Percentiles rank a stretch among this genome's conserved stretches.
Evolutionary conservation across 1,140 invertebrate genomes (phyloP).

Genomic region (Caenorhabditis brenneri): DNA sequence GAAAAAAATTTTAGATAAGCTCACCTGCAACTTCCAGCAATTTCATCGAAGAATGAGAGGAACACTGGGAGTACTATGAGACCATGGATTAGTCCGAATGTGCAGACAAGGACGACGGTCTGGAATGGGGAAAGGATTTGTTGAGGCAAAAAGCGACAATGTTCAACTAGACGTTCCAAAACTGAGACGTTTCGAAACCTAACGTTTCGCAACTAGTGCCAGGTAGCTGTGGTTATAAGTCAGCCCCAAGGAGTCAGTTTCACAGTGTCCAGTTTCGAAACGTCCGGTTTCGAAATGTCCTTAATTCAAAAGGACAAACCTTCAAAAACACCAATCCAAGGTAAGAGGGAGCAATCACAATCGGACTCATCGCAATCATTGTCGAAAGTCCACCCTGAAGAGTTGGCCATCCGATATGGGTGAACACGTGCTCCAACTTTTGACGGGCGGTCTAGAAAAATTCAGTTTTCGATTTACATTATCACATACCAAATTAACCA

Average conservation of each 20-base stretch:
- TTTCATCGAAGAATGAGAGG: slow-evolving; percentile 35
- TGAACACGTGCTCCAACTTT: slow-evolving; percentile 55
- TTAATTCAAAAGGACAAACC: neutral
- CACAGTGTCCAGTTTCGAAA: too few species aligned
- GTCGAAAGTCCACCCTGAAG: slow-evolving; percentile 56
- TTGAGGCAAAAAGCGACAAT: too few species aligned
- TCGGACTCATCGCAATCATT: slow-evolving; percentile 56
- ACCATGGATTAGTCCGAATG: slow-evolving; percentile 55
- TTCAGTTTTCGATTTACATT: neutral
- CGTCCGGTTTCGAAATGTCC: neutral
- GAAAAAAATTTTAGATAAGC: neutral
- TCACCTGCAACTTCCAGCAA: neutral
- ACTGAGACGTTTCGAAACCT: too few species aligned
- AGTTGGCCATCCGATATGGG: slow-evolving; percentile 58
- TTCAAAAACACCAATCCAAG: slow-evolving; percentile 57
- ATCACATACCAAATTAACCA: neutral
- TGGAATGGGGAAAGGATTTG: too few species aligned
- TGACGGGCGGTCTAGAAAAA: slow-evolving; percentile 45
- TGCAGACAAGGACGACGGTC: slow-evolving; percentile 51
- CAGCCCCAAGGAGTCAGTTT: too few species aligned
- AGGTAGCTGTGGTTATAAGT: too few species aligned
- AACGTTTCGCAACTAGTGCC: too few species aligned
- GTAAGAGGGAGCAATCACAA: slow-evolving; percentile 48
- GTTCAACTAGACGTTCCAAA: too few species aligned
- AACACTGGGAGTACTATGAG: slow-evolving; percentile 53